These are phyloP conservation scores for Heteractis magnifica DNA, from an alignment of 92 coral and sea anemone species.

Conservation along the genomic window DNA sequence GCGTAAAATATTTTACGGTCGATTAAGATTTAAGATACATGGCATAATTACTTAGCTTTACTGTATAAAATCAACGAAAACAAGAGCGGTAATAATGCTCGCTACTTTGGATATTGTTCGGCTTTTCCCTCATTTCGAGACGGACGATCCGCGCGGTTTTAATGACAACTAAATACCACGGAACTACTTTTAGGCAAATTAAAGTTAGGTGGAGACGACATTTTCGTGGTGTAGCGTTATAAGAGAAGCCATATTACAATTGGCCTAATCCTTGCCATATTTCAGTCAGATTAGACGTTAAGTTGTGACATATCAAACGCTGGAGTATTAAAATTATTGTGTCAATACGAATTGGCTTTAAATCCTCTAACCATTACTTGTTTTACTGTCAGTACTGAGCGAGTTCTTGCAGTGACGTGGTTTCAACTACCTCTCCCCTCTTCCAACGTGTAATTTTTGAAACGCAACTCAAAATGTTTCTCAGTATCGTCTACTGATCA, in stretches of 20 bases:
- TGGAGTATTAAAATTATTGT: slow-evolving; percentile 3
- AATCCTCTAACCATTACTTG: background rate
- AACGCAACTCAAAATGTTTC: too few species aligned
- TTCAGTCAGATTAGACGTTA: slow-evolving; percentile 15
- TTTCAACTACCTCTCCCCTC: background rate
- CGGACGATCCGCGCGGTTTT: slow-evolving; percentile 12
- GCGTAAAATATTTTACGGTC: background rate
- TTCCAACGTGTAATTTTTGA: too few species aligned
- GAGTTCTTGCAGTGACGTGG: background rate
- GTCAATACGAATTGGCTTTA: background rate
- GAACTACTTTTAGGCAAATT: slow-evolving; percentile 18
- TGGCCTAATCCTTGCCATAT: slow-evolving; percentile 10
- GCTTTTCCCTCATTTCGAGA: slow-evolving; percentile 7
- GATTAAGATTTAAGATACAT: background rate
- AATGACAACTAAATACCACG: slow-evolving; percentile 14
- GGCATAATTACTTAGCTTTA: background rate
- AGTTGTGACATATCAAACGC: slow-evolving; percentile 12
- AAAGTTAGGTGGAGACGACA: slow-evolving; percentile 30
- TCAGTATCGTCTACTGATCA: too few species aligned
- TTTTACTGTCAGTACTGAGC: background rate
- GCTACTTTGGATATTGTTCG: slow-evolving; percentile 13
- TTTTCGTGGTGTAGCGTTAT: background rate
- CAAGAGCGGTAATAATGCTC: background rate
- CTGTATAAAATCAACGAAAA: background rate
- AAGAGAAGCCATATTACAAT: background rate